phyloP scores from a whole-genome alignment of 2,797 vertebrate genomes.

The Bufotes viridis region DNA sequence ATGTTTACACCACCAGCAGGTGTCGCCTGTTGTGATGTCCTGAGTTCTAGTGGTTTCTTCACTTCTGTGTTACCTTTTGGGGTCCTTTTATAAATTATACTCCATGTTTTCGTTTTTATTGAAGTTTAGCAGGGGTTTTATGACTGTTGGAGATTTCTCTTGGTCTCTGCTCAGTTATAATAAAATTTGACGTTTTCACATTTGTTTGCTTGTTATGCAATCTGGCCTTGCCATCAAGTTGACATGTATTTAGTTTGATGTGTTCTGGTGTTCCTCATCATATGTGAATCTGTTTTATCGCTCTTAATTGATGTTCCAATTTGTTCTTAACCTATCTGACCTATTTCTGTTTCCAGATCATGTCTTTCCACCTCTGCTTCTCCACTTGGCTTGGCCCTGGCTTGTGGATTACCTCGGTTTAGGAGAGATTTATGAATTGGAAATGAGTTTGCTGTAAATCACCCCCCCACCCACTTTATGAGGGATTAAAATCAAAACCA shows the following conservation, averaged over 20 bases:
- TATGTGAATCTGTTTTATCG: neutral
- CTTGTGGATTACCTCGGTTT: conserved; percentile 62
- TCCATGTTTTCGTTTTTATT: conserved; percentile 28
- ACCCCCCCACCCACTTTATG: conserved; percentile 42
- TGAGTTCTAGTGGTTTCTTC: neutral
- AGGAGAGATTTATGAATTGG: conserved; percentile 64
- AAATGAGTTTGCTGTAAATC: conserved; percentile 69
- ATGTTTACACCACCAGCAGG: conserved; percentile 8
- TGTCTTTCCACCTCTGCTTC: neutral
- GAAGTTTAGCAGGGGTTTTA: conserved; percentile 24
- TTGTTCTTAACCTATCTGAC: neutral
- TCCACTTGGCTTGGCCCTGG: conserved; percentile 15
- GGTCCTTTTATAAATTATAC: no score
- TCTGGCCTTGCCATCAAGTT: neutral
- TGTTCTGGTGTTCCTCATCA: neutral
- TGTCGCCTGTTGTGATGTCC: neutral
- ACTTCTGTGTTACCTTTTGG: neutral
- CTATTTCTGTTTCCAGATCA: neutral
- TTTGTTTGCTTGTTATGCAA: neutral
- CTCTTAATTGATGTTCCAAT: neutral
- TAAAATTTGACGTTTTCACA: conserved; percentile 43
- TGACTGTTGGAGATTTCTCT: neutral
- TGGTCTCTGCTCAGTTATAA: conserved; percentile 25
- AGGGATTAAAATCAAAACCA: conserved; percentile 57
- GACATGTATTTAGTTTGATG: neutral